Evolutionary conservation across 2,888 invertebrate genomes (phyloP).

Genomic region (Leucozona laternaria): DNA sequence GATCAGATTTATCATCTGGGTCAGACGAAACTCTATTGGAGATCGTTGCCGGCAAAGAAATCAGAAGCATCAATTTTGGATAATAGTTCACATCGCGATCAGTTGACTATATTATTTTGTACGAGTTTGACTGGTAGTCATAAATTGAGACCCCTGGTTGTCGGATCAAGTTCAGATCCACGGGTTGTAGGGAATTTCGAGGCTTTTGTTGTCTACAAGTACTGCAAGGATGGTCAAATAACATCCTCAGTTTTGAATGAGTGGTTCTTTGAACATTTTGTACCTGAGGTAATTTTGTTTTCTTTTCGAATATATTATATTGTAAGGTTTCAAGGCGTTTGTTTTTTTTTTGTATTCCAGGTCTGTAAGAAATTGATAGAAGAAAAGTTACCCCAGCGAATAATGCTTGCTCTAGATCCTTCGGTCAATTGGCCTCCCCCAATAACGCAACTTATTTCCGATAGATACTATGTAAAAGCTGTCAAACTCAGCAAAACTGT

Average conservation of each 20-base stretch:
- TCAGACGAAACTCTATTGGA: constrained; percentile 4
- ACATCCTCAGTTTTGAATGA: not conserved
- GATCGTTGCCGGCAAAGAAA: constrained; percentile 5
- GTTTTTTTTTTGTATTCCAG: not conserved
- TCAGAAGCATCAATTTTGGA: not conserved
- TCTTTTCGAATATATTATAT: not conserved
- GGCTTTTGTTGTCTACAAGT: not conserved
- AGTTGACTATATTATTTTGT: not conserved
- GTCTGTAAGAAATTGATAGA: not conserved
- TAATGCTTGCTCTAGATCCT: not conserved
- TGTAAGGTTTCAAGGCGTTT: not conserved
- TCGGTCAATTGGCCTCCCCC: not conserved
- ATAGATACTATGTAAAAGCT: not conserved
- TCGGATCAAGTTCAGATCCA: not conserved
- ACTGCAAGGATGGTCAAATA: not conserved
- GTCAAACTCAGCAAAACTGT: not conserved
- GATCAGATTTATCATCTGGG: constrained; percentile 4
- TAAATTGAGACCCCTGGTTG: constrained; percentile 2
- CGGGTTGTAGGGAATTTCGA: not conserved
- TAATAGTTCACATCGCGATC: not conserved
- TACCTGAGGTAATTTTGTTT: not conserved
- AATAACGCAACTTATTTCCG: not conserved
- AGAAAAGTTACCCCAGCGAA: not conserved
- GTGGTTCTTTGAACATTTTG: not conserved
- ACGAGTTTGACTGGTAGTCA: not conserved